Evolutionary conservation across 1,140 invertebrate species (phyloP).

Genomic region (Ostrea edulis): DNA sequence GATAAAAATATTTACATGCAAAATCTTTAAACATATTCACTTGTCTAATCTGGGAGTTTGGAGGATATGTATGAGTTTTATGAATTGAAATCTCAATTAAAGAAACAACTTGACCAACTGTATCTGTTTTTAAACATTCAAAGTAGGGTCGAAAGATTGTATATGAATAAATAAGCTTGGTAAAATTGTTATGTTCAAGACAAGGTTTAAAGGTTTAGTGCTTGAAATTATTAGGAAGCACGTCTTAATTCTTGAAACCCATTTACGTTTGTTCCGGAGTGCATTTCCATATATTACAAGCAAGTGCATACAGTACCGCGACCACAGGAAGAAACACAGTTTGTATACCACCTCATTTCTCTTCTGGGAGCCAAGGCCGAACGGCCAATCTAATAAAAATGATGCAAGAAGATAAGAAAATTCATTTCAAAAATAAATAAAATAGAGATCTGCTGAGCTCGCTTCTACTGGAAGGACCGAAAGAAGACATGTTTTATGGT

Average conservation of each 20-base stretch:
- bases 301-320: neutral
- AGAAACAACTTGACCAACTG: neutral
- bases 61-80: neutral
- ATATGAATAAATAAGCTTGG: too few relatives aligned
- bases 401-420: neutral
- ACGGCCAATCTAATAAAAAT: neutral
- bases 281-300: neutral
- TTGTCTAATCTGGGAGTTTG: neutral
- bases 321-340: neutral
- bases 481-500: neutral
- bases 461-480: neutral
- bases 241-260: neutral
- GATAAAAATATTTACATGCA: constrained; percentile 19
- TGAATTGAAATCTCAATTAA: neutral
- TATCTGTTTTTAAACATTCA: neutral
- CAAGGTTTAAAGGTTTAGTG: too few relatives aligned
- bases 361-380: neutral
- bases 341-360: neutral
- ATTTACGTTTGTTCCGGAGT: neutral
- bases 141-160: neutral
- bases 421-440: constrained; percentile 20
- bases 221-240: too few relatives aligned
- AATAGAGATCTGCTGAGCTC: neutral
- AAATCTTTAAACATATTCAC: neutral
- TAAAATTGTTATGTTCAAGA: too few relatives aligned